Evolutionary conservation across 2,888 invertebrate species (phyloP).

Genomic region (Steinernema carpocapsae): DNA sequence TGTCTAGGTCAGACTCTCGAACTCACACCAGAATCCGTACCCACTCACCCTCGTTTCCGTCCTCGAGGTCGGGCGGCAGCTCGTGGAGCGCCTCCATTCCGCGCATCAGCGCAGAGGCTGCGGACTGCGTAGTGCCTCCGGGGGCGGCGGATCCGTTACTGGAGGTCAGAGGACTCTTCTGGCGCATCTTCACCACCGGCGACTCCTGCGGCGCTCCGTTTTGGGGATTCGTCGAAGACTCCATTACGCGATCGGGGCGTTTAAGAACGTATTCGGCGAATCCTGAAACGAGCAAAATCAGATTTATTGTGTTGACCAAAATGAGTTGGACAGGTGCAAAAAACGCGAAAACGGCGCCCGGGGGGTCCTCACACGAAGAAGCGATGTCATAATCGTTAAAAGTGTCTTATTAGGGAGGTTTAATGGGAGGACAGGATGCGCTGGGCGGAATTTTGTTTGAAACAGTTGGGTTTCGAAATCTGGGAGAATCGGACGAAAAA

Average conservation of each 20-base stretch:
- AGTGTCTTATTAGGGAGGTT: too few species aligned
- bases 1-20: too few species aligned
- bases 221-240: slow-evolving; percentile 4
- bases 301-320: neutral
- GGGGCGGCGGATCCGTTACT: slow-evolving; percentile 18
- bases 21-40: too few species aligned
- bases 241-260: neutral
- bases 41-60: slow-evolving; percentile 61
- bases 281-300: neutral
- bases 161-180: slow-evolving; percentile 36
- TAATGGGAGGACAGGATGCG: too few species aligned
- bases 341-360: slow-evolving; percentile 5
- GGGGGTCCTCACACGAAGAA: neutral
- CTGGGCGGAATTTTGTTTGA: too few species aligned
- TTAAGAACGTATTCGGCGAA: too few species aligned
- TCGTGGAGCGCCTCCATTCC: slow-evolving; percentile 61
- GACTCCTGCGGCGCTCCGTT: neutral
- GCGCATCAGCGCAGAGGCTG: slow-evolving; percentile 46
- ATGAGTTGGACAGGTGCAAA: neutral
- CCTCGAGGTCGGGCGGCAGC: slow-evolving; percentile 54
- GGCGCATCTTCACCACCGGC: slow-evolving; percentile 35
- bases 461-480: too few species aligned
- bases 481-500: too few species aligned
- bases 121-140: neutral
- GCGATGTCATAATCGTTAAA: neutral